A percentile compares a stretch with the other conserved stretches of the same genome.
These are phyloP conservation scores for Bombyx mori DNA, from an alignment of 1,140 invertebrate species.

Conservation along the genomic window ASM3026992v2 NC_085128.1:8554001-8554500, in stretches of 20 bases:
- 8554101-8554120: constrained; percentile 26
- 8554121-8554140: constrained; percentile 67
- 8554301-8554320: constrained; percentile 65
- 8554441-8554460: too few species aligned
- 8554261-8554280: constrained; percentile 67
- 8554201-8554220: constrained; percentile 74
- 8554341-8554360: background rate
- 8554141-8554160: constrained; percentile 58
- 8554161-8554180: constrained; percentile 70
- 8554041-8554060: constrained; percentile 81
- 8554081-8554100: constrained; percentile 74
- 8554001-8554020: constrained; percentile 74
- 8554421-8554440: too few species aligned
- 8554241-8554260: constrained; percentile 72
- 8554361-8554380: background rate
- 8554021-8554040: constrained; percentile 78
- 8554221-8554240: constrained; percentile 69
- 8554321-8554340: constrained; percentile 18
- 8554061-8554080: constrained; percentile 75
- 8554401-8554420: background rate
- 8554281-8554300: constrained; percentile 75
- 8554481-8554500: too few species aligned
- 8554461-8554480: too few species aligned
- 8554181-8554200: constrained; percentile 53
- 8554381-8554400: too few species aligned